Evolutionary conservation across 2,888 invertebrate genomes (phyloP).

Genomic region (Protodeltote pygarga): DNA sequence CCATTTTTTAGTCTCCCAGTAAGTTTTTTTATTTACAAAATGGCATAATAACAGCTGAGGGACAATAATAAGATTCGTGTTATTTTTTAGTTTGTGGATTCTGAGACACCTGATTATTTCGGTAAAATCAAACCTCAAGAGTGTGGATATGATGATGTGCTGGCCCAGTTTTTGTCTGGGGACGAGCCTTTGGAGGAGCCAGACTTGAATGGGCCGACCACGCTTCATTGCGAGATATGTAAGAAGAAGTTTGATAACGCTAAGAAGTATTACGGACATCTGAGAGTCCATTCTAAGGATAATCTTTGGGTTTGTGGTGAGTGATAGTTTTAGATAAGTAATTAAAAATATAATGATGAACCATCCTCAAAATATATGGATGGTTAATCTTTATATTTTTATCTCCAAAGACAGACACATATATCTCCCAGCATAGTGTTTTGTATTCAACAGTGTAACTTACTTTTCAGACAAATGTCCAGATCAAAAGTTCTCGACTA

Average conservation of each 20-base stretch:
- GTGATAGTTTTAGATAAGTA: constrained; percentile 24
- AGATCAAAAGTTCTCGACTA: constrained; percentile 73
- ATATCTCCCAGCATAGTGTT: no score
- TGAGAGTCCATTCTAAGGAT: constrained; percentile 80
- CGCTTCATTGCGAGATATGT: constrained; percentile 80
- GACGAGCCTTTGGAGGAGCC: constrained; percentile 80
- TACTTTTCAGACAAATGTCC: constrained; percentile 74
- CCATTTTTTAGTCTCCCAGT: constrained; percentile 78
- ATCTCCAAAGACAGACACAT: no score
- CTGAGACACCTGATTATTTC: constrained; percentile 64
- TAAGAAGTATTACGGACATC: constrained; percentile 81
- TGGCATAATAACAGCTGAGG: constrained; percentile 9
- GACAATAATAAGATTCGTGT: not conserved
- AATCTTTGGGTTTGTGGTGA: constrained; percentile 80
- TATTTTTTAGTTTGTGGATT: constrained; percentile 71
- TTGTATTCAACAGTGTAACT: not conserved
- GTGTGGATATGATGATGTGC: constrained; percentile 69
- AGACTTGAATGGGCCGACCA: constrained; percentile 78
- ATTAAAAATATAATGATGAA: no score
- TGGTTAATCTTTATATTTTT: no score
- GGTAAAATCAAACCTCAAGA: constrained; percentile 59
- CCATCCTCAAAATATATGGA: no score
- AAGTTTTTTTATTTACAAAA: constrained; percentile 44
- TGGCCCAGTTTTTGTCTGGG: constrained; percentile 76
- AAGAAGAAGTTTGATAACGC: constrained; percentile 80